phyloP scores from a whole-genome alignment of 2,113 vertebrate genomes.

The Ramphastos sulfuratus region DNA sequence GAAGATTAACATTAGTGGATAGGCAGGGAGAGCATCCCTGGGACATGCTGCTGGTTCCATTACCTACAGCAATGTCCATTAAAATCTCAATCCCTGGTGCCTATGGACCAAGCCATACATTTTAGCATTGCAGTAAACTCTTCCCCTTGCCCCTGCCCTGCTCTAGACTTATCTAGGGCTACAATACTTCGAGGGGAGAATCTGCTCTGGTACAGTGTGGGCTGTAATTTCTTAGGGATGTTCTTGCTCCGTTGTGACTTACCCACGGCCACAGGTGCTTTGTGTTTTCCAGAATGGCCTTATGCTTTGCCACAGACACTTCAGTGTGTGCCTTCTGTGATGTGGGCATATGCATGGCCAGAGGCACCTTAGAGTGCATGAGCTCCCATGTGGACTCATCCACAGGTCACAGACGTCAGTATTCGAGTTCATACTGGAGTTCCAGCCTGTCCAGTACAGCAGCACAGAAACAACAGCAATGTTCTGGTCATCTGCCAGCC shows the following conservation, averaged over 20 bases:
- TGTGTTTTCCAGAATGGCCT: background rate
- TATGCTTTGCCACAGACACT: background rate
- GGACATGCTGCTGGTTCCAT: background rate
- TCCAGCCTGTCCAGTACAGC: background rate
- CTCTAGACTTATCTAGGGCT: background rate
- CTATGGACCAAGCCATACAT: background rate
- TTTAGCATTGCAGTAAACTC: background rate
- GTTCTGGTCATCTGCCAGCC: background rate
- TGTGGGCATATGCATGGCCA: background rate
- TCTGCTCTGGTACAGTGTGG: background rate
- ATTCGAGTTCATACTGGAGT: background rate
- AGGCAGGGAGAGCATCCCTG: background rate
- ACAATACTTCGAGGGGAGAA: background rate
- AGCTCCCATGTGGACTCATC: background rate
- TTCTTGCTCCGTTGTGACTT: background rate
- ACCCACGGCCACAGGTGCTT: background rate
- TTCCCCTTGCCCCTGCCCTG: background rate
- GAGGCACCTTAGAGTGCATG: background rate
- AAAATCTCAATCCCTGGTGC: background rate
- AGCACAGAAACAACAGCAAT: background rate
- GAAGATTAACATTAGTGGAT: fast-evolving
- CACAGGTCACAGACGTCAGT: background rate
- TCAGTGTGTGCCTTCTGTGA: background rate
- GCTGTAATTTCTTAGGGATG: background rate
- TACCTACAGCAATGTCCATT: background rate